Conservation (phyloP, 2,113 vertebrate species). For the Lucifuga dentata region DNA sequence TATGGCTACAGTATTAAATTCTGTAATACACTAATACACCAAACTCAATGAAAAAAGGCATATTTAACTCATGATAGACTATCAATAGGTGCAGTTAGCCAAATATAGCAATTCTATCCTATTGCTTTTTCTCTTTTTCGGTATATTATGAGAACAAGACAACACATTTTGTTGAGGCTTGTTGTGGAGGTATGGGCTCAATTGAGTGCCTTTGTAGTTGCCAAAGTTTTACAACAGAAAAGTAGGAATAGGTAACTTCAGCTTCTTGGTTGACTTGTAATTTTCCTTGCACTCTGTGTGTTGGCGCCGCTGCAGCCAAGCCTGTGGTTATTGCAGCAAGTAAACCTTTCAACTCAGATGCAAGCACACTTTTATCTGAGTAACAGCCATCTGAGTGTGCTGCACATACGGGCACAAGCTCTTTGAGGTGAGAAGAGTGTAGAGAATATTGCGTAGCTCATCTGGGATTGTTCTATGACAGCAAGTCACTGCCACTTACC, state of each 20-base stretch:
- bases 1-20: no score
- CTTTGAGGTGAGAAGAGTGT: neutral
- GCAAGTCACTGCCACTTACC: constrained; percentile 52
- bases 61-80: no score
- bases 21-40: no score
- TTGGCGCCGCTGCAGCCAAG: constrained; percentile 22
- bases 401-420: neutral
- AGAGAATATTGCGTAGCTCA: constrained; percentile 27
- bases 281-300: constrained; percentile 15
- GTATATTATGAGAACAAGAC: no score
- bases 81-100: no score
- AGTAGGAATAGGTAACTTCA: neutral
- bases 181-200: no score
- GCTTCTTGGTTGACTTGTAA: constrained; percentile 23
- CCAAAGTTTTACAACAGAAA: constrained; percentile 31
- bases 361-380: constrained; percentile 27
- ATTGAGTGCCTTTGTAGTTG: no score
- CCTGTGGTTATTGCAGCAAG: constrained; percentile 25
- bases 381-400: constrained; percentile 26
- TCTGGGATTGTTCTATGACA: constrained; percentile 32
- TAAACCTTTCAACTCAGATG: constrained; percentile 37
- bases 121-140: no score
- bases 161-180: no score
- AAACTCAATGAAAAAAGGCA: no score
- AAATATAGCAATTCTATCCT: no score